These are phyloP conservation scores for Mesorhabditis sp. DNA, from an alignment of 2,888 invertebrate genomes.

Conservation along the genomic window DNA sequence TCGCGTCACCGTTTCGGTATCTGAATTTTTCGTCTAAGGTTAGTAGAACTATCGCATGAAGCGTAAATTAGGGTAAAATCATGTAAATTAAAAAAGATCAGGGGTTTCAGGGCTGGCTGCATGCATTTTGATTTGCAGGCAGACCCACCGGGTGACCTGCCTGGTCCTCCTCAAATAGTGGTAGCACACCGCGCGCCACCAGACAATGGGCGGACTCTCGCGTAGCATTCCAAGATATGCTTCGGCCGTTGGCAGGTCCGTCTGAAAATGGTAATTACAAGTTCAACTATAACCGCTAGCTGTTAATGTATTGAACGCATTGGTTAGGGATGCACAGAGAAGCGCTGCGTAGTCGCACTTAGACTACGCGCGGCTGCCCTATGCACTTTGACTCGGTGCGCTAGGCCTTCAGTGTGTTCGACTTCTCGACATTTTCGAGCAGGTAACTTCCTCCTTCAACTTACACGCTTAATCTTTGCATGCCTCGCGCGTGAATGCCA, in stretches of 20 bases:
- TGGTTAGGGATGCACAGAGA: too few species aligned
- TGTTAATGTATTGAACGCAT: too few species aligned
- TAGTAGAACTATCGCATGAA: too few species aligned
- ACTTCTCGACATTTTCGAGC: background rate
- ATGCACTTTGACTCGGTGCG: too few species aligned
- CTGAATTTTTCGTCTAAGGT: conserved; percentile 55
- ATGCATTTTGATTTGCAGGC: background rate
- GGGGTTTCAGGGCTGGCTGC: conserved; percentile 3
- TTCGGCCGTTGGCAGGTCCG: conserved; percentile 70
- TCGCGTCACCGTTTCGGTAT: conserved; percentile 77
- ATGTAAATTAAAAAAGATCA: background rate
- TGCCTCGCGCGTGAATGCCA: conserved; percentile 76
- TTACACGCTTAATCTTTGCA: conserved; percentile 64
- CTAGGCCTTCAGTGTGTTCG: too few species aligned
- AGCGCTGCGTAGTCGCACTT: too few species aligned
- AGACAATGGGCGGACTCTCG: conserved; percentile 73
- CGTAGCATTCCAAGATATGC: conserved; percentile 70
- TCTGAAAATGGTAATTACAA: conserved; percentile 55
- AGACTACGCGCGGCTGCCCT: too few species aligned
- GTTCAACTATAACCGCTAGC: background rate
- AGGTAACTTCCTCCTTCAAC: conserved; percentile 3
- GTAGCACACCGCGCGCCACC: conserved; percentile 83
- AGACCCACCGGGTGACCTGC: conserved; percentile 61
- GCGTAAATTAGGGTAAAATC: too few species aligned
- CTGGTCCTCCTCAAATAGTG: conserved; percentile 75